Conservation (phyloP, 2,113 vertebrate genomes). For the Albula glossodonta region DNA sequence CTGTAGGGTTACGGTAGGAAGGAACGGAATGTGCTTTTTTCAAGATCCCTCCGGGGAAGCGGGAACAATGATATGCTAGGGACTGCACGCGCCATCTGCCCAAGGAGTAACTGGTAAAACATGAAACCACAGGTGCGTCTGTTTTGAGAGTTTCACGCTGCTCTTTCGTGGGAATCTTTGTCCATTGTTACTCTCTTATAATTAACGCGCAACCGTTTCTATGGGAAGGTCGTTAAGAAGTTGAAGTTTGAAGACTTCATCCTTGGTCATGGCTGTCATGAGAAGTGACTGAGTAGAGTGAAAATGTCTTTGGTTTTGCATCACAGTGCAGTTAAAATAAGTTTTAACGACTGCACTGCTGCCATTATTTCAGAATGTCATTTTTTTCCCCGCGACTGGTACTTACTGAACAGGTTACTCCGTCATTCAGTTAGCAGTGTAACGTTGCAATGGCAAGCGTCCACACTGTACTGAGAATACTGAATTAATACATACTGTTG, state of each 20-base stretch:
- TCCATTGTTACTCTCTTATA: neutral
- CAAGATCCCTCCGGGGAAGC: neutral
- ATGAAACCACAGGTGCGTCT: constrained; percentile 38
- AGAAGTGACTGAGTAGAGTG: neutral
- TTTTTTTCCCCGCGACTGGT: neutral
- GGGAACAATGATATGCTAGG: neutral
- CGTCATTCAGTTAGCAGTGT: neutral
- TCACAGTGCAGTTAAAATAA: neutral
- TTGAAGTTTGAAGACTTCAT: neutral
- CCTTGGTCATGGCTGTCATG: neutral
- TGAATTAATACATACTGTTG: constrained; percentile 9
- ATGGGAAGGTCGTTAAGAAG: neutral
- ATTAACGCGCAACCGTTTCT: neutral
- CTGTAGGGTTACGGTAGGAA: constrained; percentile 2
- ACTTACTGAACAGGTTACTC: neutral
- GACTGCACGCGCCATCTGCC: constrained; percentile 35
- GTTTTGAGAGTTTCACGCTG: constrained; percentile 1
- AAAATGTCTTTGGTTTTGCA: neutral
- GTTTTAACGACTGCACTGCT: too few relatives aligned
- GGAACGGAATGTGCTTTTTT: constrained; percentile 8
- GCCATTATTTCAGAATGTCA: too few relatives aligned
- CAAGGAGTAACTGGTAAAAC: constrained; percentile 39
- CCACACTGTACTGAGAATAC: neutral
- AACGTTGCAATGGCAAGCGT: neutral
- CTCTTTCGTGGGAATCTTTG: neutral